Evolutionary conservation across 2,113 vertebrate species (phyloP).

Genomic region (Lepus timidus): DNA sequence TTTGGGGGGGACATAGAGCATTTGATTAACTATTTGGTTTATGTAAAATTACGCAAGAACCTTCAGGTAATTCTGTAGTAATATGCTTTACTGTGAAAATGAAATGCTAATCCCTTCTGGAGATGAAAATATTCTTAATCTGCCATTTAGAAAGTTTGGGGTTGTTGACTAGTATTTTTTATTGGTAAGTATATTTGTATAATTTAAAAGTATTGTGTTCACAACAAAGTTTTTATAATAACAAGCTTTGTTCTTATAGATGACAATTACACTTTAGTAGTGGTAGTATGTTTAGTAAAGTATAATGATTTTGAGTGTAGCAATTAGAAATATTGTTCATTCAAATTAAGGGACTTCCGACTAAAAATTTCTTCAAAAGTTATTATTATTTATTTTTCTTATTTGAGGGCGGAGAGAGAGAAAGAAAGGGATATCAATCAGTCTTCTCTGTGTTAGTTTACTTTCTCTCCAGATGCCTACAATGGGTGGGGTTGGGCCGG

Average conservation of each 20-base stretch:
- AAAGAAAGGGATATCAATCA: no score
- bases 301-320: conserved; percentile 31
- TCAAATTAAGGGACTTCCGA: neutral
- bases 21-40: neutral
- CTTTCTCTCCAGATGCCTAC: no score
- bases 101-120: neutral
- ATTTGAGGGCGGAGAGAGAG: no score
- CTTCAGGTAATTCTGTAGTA: neutral
- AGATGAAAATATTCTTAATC: conserved; percentile 3
- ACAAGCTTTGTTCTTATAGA: neutral
- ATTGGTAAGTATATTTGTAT: neutral
- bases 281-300: neutral
- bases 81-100: conserved; percentile 13
- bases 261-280: conserved; percentile 1
- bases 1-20: neutral
- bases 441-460: no score
- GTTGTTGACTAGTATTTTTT: conserved; percentile 25
- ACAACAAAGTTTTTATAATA: conserved; percentile 13
- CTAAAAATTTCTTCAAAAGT: neutral
- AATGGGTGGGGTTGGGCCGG: no score
- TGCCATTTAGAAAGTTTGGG: neutral
- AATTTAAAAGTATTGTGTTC: conserved; percentile 51
- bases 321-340: conserved; percentile 40
- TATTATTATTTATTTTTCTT: no score
- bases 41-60: neutral